Base-by-base conservation (phyloP, 30 jellyfish, hydroid and myxozoan genomes). In the Aurelia coerulea region DNA sequence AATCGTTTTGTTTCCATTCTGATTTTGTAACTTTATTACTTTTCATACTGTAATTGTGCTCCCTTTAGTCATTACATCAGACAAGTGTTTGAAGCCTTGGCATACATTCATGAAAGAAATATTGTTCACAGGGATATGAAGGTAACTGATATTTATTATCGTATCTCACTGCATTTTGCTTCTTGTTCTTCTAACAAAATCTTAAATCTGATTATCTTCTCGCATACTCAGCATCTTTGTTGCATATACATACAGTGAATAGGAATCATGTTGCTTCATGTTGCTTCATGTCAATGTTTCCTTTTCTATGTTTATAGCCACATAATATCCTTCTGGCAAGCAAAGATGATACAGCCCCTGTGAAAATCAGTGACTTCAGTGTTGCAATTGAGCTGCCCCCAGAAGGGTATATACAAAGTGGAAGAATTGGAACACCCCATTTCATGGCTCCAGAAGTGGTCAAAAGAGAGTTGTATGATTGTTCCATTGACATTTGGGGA, bases 361-460 rank as follows among this genome's bases (percentile, higher is more conserved):
- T 94, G 18, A 94, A 94, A 70, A 86, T 94, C 65, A 81, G 96
- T 56, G 99, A 94, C 73, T 94, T 94, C 74, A 84, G 97, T 17
- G 92, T 94, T 56, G 99, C 99, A n/a, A 59, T 94, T 18, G 96
- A 94, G 74, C 73, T 89, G 73, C 97, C 97, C 12, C 88, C 90
- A 8, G 86, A 81, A 32, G 80, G 90, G 13, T 72, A 29, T n/a
- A 85, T 94, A 1, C 69, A 64, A 68, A 79, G 97, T 78, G 97
- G 97, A 1, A 77, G 97, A 41, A 90, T 94, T 35, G 99, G 97
- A 17, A 88, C 99, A 15, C 96, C 97, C 6, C 97, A 89, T 67
- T 94, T 88, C 78, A 94, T 88, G 97, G 99, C 99, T 34, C 99
- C 99, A 3, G 99, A 94, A 78, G 96, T 94, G 34, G 99, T 86